phyloP scores from a whole-genome alignment of 2,888 invertebrate genomes.

The Leptinotarsa tumamoca region DNA sequence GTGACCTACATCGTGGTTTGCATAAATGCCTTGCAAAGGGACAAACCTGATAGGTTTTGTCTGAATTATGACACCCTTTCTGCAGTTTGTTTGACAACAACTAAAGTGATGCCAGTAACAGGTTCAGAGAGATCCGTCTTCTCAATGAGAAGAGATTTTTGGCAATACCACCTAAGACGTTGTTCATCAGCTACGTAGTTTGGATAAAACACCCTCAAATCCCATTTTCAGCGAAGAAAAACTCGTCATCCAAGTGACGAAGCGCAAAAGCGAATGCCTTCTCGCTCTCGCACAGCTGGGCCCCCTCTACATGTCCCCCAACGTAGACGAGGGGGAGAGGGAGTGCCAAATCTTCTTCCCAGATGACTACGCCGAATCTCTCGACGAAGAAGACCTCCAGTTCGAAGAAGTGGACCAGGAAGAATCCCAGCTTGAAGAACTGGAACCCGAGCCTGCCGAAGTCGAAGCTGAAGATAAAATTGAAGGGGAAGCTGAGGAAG shows the following conservation, averaged over 20 bases:
- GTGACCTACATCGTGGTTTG: too few relatives aligned
- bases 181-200: not conserved
- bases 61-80: too few relatives aligned
- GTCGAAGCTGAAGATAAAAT: constrained; percentile 14
- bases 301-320: constrained; percentile 78
- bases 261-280: constrained; percentile 75
- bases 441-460: constrained; percentile 31
- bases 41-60: too few relatives aligned
- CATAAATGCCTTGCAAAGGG: too few relatives aligned
- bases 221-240: constrained; percentile 71
- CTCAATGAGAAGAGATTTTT: too few relatives aligned
- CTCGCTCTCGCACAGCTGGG: constrained; percentile 74
- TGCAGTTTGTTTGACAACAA: too few relatives aligned
- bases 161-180: too few relatives aligned
- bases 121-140: too few relatives aligned
- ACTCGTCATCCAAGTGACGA: constrained; percentile 76
- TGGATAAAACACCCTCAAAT: not conserved
- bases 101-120: too few relatives aligned
- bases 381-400: constrained; percentile 59
- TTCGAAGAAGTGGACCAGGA: constrained; percentile 24
- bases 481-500: constrained; percentile 36
- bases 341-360: constrained; percentile 80
- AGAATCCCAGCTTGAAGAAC: constrained; percentile 12
- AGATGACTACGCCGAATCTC: constrained; percentile 71
- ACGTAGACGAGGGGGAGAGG: constrained; percentile 72